Percentiles rank a stretch among this genome's conserved stretches.
These are phyloP conservation scores for Baccha elongata DNA, from an alignment of 2,888 invertebrate genomes.

Conservation along the genomic window DNA sequence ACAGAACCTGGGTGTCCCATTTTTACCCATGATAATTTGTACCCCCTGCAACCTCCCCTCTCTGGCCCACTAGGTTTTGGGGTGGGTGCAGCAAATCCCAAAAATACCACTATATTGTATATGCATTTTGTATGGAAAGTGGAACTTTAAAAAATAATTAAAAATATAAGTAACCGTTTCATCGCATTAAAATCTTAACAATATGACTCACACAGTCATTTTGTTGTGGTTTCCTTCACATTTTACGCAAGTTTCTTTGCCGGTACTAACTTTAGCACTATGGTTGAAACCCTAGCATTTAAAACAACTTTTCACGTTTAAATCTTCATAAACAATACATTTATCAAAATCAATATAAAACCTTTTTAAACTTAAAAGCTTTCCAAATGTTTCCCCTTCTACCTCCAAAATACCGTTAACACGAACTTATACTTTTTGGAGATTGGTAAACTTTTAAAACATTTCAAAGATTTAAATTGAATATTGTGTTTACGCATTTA, in stretches of 20 bases:
- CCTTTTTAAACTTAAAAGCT: constrained; percentile 33
- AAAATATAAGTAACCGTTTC: too few relatives aligned
- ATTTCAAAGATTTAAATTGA: not conserved
- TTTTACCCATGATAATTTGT: too few relatives aligned
- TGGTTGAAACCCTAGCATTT: constrained; percentile 64
- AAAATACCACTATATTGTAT: too few relatives aligned
- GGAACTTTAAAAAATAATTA: too few relatives aligned
- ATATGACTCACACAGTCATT: too few relatives aligned
- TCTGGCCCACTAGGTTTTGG: too few relatives aligned
- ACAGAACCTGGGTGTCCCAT: too few relatives aligned
- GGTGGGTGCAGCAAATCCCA: too few relatives aligned
- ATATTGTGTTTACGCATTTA: constrained; percentile 10
- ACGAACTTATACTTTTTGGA: constrained; percentile 7
- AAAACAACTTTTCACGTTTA: constrained; percentile 50
- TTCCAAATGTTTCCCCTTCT: constrained; percentile 35
- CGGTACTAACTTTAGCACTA: constrained; percentile 32
- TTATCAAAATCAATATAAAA: constrained; percentile 58
- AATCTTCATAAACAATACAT: constrained; percentile 52
- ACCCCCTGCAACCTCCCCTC: too few relatives aligned
- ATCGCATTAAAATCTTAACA: too few relatives aligned
- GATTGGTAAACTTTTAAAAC: constrained; percentile 21
- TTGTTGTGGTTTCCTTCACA: constrained; percentile 19
- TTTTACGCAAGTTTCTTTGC: constrained; percentile 15
- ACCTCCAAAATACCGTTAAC: constrained; percentile 19
- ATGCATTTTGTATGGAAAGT: too few relatives aligned